These are phyloP conservation scores for Trichoplax adhaerens DNA, from an alignment of 37 sponge, comb jelly and placozoan species.

Conservation along the genomic window DNA sequence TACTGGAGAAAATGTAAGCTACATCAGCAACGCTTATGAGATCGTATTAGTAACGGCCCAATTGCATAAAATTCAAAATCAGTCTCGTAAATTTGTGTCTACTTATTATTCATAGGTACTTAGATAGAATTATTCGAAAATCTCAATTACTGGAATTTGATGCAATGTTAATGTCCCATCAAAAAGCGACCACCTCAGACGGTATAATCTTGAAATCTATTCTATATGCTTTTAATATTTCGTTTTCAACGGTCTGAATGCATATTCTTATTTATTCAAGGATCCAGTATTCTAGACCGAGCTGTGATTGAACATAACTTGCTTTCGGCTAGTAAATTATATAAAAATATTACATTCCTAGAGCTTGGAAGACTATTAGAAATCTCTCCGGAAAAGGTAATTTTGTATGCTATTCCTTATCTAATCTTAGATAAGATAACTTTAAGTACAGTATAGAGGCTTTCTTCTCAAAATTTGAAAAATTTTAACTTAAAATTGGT, in stretches of 20 bases:
- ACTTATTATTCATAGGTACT: constrained; percentile 21
- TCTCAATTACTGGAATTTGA: constrained; percentile 69
- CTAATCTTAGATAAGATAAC: neutral
- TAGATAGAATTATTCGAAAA: constrained; percentile 64
- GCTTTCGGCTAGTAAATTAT: constrained; percentile 85
- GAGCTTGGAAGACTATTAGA: constrained; percentile 77
- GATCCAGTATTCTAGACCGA: constrained; percentile 48
- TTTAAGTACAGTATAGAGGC: neutral
- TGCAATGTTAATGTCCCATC: constrained; percentile 49
- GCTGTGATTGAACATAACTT: constrained; percentile 95
- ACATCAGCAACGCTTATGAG: neutral
- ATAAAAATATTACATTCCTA: constrained; percentile 75
- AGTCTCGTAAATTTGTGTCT: neutral
- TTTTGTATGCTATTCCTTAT: neutral
- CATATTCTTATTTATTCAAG: neutral
- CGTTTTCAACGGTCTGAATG: too few relatives aligned
- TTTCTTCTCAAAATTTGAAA: too few relatives aligned
- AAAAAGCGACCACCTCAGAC: constrained; percentile 70
- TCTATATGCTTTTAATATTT: too few relatives aligned
- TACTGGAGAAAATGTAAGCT: constrained; percentile 67
- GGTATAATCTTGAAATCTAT: constrained; percentile 12
- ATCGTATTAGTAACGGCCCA: neutral
- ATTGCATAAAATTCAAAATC: neutral
- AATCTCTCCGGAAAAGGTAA: constrained; percentile 61
- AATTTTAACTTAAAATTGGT: too few relatives aligned